Evolutionary conservation across 2,113 vertebrate species (phyloP).

Genomic region (Pagrus major): DNA sequence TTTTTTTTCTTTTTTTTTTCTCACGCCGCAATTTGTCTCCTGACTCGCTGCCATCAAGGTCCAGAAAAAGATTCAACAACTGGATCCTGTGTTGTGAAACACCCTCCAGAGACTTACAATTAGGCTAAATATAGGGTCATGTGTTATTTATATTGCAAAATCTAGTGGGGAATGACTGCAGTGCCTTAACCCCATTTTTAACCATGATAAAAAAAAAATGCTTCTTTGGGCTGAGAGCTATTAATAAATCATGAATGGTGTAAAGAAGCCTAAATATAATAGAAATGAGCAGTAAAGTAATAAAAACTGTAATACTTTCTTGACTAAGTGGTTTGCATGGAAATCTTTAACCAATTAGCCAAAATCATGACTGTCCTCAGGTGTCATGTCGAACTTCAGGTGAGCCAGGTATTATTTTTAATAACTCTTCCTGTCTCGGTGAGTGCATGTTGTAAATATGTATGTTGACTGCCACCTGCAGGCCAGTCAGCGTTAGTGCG

Average conservation of each 20-base stretch:
- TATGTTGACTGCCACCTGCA: constrained; percentile 55
- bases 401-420: not conserved
- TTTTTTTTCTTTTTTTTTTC: not conserved
- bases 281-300: no score
- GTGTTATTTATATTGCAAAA: not conserved
- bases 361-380: not conserved
- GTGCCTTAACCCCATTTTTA: not conserved
- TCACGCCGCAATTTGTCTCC: not conserved
- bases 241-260: not conserved
- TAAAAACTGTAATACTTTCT: not conserved
- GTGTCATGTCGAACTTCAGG: not conserved
- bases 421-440: not conserved
- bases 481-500: not conserved
- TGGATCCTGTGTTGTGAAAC: not conserved
- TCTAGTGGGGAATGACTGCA: not conserved
- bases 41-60: not conserved
- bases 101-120: not conserved
- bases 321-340: not conserved
- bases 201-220: not conserved
- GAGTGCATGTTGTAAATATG: constrained; percentile 10
- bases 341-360: not conserved
- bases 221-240: not conserved
- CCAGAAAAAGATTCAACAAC: not conserved
- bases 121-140: no score
- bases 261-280: not conserved